Evolutionary conservation across 2,113 vertebrate genomes (phyloP), one percentile per base, ranked within the genome.

Genomic region (Melanotaenia duboulayi): DNA sequence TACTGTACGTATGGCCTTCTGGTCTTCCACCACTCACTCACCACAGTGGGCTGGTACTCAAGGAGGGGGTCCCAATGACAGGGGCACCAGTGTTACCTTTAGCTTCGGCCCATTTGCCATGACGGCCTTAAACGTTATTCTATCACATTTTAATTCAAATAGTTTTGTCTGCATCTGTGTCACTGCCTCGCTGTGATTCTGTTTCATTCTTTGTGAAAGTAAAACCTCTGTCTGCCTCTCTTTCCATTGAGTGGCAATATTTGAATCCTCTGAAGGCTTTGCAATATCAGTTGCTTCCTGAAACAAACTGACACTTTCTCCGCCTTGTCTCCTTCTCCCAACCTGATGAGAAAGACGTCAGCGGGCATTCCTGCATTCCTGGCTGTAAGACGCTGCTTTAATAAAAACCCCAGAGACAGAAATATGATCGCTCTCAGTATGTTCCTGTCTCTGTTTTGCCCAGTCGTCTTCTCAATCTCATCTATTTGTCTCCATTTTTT

Each of bases 361-460:
- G 81, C 10, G 86, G 88, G 89, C 94, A 83, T 94, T 95, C 92
- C 94, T 89, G 92, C 89, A 83, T 89, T 77, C 89, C 91, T 4
- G 78, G 71, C 89, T 91, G 86, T 82, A 71, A 32, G 76, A 69
- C 76, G 74, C 69, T 39, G 81, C 90, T 91, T 91, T 23, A 71
- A 85, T 93, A 93, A 92, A 87, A 90, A 90, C 89, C 81, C 89
- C 75, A 80, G 92, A 93, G 86, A 93, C 54, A 81, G 80, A 82
- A 82, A 84, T 48, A 56, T 0, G 67, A 86, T 69, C 82, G 2
- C 58, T 49, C 49, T 70, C 63, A 25, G 24, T 9, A n/a, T 52
- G 54, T 71, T 78, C 68, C 74, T 64, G 65, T 78, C 70, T 87
- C 44, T 54, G 17, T 70, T 74, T 48, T 2, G 4, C 63, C 62